These are phyloP conservation scores for Aldabrachelys gigantea DNA, from an alignment of 2,113 vertebrate species.

Conservation along the genomic window DNA sequence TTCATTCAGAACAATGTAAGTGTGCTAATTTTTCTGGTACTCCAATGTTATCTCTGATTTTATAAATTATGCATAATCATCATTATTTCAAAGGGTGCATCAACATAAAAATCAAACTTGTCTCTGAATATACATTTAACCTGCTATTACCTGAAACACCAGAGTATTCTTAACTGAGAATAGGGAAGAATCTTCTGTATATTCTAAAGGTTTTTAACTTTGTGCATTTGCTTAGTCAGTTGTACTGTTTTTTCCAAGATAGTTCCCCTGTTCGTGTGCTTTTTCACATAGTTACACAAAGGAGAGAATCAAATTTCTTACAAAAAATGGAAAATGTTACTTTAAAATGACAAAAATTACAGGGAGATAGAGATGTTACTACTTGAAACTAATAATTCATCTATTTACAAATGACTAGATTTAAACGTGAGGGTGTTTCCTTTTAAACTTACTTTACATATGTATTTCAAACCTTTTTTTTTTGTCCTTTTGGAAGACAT, in stretches of 20 bases:
- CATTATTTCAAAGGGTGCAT: not conserved
- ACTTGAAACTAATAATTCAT: not conserved
- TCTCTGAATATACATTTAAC: not conserved
- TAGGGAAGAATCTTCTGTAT: not conserved
- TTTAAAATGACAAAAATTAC: not conserved
- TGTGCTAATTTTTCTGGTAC: not conserved
- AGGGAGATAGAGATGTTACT: not conserved
- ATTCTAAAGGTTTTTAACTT: not conserved
- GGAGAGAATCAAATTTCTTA: not conserved
- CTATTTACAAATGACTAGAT: not conserved
- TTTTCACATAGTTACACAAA: not conserved
- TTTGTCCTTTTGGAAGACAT: not conserved
- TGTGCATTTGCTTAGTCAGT: not conserved
- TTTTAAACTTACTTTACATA: not conserved
- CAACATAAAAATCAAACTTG: not conserved
- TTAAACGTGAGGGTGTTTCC: not conserved
- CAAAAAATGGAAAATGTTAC: not conserved
- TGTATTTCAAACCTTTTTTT: not conserved
- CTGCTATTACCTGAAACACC: not conserved
- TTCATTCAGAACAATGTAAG: conserved; percentile 87
- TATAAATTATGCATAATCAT: not conserved
- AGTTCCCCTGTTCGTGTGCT: not conserved
- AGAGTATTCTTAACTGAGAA: not conserved
- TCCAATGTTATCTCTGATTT: not conserved
- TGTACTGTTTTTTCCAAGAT: not conserved